Conservation (phyloP, 2,797 vertebrate species). For the Liasis olivaceus region DNA sequence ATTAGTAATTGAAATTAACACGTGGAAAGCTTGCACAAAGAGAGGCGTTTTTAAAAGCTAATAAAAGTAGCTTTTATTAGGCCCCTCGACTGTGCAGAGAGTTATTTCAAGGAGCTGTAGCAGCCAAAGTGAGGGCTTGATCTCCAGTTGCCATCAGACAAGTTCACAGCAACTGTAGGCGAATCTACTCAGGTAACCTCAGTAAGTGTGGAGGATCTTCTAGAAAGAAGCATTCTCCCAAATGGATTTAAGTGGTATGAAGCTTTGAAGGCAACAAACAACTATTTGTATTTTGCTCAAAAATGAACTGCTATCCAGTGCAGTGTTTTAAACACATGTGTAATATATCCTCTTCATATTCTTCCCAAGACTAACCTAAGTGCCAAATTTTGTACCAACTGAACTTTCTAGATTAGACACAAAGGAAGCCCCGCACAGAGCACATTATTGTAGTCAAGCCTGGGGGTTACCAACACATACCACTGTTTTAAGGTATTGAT, state of each 20-base stretch:
- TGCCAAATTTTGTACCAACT: not conserved
- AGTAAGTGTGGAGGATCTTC: not conserved
- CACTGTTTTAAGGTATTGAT: not conserved
- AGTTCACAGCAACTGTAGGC: not conserved
- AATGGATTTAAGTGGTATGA: not conserved
- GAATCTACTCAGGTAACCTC: not conserved
- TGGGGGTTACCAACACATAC: not conserved
- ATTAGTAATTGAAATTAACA: not conserved
- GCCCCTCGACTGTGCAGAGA: not conserved
- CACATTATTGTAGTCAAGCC: not conserved
- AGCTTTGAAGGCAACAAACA: not conserved
- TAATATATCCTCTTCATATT: not conserved
- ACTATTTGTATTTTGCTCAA: not conserved
- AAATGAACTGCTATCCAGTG: not conserved
- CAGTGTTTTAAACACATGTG: not conserved
- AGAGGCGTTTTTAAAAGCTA: not conserved
- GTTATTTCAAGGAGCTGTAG: not conserved
- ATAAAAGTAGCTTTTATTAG: not conserved
- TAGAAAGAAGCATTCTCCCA: not conserved
- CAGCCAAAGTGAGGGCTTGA: not conserved
- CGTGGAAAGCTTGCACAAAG: not conserved
- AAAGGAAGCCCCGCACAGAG: not conserved
- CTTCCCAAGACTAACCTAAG: not conserved
- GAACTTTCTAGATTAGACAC: not conserved
- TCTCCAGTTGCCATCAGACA: not conserved